These are phyloP conservation scores for Lithophane ornitopus DNA, from an alignment of 2,888 invertebrate species.

Conservation along the genomic window DNA sequence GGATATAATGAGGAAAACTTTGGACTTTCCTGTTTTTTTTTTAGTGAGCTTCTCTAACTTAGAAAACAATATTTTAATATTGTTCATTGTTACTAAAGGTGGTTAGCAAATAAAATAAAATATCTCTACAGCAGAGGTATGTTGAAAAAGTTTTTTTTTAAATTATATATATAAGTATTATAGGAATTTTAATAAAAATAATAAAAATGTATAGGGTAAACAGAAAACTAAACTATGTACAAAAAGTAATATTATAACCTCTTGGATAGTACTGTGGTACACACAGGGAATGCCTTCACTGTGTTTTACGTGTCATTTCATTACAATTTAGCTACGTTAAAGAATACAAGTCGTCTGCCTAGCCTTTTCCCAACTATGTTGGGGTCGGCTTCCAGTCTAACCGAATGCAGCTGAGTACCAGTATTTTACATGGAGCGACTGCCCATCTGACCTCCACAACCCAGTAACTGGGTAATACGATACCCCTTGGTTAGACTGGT, in stretches of 20 bases:
- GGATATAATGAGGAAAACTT: not conserved
- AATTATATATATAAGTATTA: too few relatives aligned
- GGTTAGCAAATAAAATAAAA: too few relatives aligned
- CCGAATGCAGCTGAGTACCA: too few relatives aligned
- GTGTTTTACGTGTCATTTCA: not conserved
- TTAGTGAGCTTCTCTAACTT: not conserved
- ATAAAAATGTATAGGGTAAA: not conserved
- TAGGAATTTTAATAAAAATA: not conserved
- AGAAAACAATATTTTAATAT: not conserved
- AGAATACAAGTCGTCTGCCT: not conserved
- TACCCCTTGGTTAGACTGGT: too few relatives aligned
- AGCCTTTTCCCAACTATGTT: too few relatives aligned
- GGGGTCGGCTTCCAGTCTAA: too few relatives aligned
- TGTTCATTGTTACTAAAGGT: too few relatives aligned
- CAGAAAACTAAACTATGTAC: not conserved
- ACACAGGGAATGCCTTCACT: not conserved
- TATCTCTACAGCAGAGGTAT: not conserved
- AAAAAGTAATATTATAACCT: not conserved
- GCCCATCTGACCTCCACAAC: too few relatives aligned
- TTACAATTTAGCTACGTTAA: not conserved
- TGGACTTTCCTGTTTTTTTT: constrained; percentile 13
- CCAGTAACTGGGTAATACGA: too few relatives aligned
- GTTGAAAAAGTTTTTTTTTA: too few relatives aligned
- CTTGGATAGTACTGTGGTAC: not conserved
- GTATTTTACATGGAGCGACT: too few relatives aligned